Base-by-base conservation (phyloP, 1,140 invertebrate species). In the Nasonia vitripennis region DNA sequence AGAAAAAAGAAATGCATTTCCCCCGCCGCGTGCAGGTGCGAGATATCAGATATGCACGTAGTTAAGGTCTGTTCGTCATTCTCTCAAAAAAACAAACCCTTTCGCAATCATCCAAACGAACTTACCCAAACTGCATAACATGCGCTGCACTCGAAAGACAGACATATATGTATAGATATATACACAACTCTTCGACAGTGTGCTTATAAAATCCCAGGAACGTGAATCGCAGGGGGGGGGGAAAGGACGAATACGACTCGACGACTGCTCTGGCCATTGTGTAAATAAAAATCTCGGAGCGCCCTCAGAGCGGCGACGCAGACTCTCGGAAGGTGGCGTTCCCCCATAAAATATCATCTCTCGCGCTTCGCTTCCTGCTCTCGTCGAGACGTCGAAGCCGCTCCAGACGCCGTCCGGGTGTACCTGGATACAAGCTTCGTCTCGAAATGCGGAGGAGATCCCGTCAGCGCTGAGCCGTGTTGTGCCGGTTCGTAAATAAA, bases 261-360 rank as follows among this genome's bases (percentile, higher is more conserved):
- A 55, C 51, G 51, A 55, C 51, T n/a, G 55, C 6, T 7, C 17
- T 62, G 55, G 55, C 55, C 55, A 51, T 67, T 34, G 41, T 51
- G 79, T 81, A 73, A 71, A 71, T 81, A 73, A 81, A 73, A 81
- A 51, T 71, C 68, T 73, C 5, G 23, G 20, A 48, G 48, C 14
- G 67, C 55, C 55, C 55, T n/a, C 55, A 17, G 17, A 62, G 20
- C 17, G 20, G 55, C 55, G 55, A 62, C 55, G 55, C 55, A 62
- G 55, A 62, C 55, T 62, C 55, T 62, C 55, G 17, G 17, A 62
- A 62, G 55, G 55, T 62, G 55, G 55, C 55, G 55, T n/a, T 20
- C 20, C 20, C 55, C 55, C 55, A 17, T 62, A 17, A 45, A 45
- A 45, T 62, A 62, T 62, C 55, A n/a, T 62, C 55, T 62, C 20